Base-by-base conservation (phyloP, 2,888 invertebrate genomes). In the Dicroscelio sp. region DNA sequence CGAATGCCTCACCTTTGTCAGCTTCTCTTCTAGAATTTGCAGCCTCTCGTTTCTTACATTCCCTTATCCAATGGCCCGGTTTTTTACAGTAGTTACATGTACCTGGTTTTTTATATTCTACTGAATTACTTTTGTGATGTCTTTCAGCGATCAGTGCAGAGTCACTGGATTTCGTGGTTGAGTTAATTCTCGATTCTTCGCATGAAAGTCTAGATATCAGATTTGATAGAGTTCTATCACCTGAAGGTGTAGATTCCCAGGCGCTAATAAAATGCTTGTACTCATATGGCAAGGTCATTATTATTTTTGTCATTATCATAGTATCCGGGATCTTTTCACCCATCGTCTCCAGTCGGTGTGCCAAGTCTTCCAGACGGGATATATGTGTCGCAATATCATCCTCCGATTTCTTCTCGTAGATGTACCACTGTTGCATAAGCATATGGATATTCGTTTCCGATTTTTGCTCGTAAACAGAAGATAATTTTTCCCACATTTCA, bases 401-500 rank as follows among this genome's bases (percentile, higher is more conserved):
- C 10, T 14, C 23, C 0, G 90, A 38, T 33, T 89, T 69, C 33
- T 92, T 94, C 1, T 78, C 76, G 0, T 83, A 55, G 4, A 80
- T 91, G 38, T 90, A 94, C 93, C 93, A 94, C 17, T 91, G 63
- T 63, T 93, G 93, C 38, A 93, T 92, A 0, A 93, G 48, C 67
- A 93, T 85, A 14, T 88, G 94, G 25, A 94, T 90, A n/a, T 89
- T 94, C 5, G 94, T 87, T 55, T 95, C 94, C 0, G 93, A 93
- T 58, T 94, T 95, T n/a, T 93, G 94, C 33, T 96, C 95, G 76
- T 95, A 96, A 0, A 95, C 86, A 4, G 88, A 55, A 0, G 75
- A 60, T 0, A 96, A 84, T 80, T 94, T 94, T 4, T 90, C 65
- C 95, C 95, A 96, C 95, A 96, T 96, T 25, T 93, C 90, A 12